Percentiles rank a stretch among this genome's conserved stretches.
These are phyloP conservation scores for Ictalurus punctatus DNA, from an alignment of 2,113 vertebrate species.

Conservation along the genomic window DNA sequence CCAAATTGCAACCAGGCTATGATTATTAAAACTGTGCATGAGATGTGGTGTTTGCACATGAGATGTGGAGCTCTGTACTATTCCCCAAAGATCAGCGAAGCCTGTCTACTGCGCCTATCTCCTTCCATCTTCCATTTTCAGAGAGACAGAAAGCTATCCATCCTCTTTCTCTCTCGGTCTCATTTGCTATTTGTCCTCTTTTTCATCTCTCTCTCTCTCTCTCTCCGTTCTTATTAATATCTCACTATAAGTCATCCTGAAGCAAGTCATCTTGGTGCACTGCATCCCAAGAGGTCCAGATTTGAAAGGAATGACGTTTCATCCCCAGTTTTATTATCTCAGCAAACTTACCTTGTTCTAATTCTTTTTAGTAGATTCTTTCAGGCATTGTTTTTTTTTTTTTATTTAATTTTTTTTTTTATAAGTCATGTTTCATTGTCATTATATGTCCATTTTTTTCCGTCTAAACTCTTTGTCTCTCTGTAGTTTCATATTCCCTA, in stretches of 20 bases:
- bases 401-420: too few relatives aligned
- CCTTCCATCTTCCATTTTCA: conserved; percentile 38
- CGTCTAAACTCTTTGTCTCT: background rate
- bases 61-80: background rate
- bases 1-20: background rate
- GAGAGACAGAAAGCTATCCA: background rate
- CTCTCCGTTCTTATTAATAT: background rate
- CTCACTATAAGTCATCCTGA: background rate
- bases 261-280: conserved; percentile 6
- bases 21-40: background rate
- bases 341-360: background rate
- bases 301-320: conserved; percentile 13
- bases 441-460: background rate
- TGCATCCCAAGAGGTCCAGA: conserved; percentile 4
- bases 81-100: conserved; percentile 10
- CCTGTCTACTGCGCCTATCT: conserved; percentile 29
- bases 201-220: background rate
- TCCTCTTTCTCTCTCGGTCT: background rate
- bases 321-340: conserved; percentile 10
- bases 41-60: background rate
- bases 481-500: background rate
- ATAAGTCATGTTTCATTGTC: background rate
- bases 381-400: background rate
- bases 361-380: background rate
- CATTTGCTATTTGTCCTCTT: background rate